Conservation (phyloP, 2,113 vertebrate genomes). For the Sula dactylatra region DNA sequence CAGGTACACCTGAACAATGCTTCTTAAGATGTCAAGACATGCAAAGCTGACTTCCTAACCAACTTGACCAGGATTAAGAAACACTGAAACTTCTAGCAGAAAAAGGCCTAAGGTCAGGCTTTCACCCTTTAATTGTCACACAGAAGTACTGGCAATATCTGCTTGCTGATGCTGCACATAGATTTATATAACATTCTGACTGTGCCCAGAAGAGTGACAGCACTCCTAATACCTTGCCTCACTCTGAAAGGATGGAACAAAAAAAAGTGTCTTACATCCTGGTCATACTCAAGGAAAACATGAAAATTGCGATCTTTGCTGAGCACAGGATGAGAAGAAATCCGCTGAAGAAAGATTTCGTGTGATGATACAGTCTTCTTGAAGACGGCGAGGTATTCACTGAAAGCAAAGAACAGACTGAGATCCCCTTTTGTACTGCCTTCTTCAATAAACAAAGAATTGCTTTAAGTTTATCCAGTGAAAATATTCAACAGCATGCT, state of each 20-base stretch:
- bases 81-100: neutral
- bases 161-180: neutral
- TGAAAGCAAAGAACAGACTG: slow-evolving; percentile 42
- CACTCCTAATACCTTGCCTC: neutral
- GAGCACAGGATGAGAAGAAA: slow-evolving; percentile 89
- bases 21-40: neutral
- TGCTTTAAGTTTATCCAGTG: neutral
- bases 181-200: neutral
- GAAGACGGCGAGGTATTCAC: slow-evolving; percentile 92
- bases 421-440: neutral
- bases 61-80: neutral
- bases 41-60: neutral
- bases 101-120: neutral
- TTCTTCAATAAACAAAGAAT: neutral
- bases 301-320: slow-evolving; percentile 96
- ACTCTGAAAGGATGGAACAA: neutral
- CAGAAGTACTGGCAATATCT: neutral
- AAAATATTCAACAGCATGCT: neutral
- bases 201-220: neutral
- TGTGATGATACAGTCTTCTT: slow-evolving; percentile 98
- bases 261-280: slow-evolving; percentile 86
- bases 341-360: slow-evolving; percentile 91
- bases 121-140: neutral
- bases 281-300: slow-evolving; percentile 96
- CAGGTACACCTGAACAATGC: neutral